Percentiles rank a stretch among this genome's conserved stretches.
phyloP scores from a whole-genome alignment of 2,113 vertebrate genomes.

The Podarcis cretensis region DNA sequence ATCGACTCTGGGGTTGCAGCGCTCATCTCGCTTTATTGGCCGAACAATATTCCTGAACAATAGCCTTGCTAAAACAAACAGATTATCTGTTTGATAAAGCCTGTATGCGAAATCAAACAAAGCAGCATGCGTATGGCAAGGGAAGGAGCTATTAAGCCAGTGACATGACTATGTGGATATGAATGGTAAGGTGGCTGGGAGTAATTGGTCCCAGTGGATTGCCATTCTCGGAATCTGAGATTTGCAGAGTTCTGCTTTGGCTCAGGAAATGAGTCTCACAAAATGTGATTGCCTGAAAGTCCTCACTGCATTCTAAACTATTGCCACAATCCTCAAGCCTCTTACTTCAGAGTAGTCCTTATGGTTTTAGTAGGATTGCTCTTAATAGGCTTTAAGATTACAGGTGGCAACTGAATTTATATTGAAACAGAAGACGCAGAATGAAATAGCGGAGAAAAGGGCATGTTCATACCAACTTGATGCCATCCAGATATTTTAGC shows the following conservation, averaged over 20 bases:
- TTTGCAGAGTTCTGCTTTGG: not conserved
- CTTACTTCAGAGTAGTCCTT: not conserved
- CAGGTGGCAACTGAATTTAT: not conserved
- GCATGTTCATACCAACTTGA: not conserved
- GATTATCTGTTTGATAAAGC: not conserved
- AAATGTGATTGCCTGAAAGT: constrained; percentile 10
- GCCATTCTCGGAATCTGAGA: not conserved
- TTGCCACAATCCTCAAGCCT: not conserved
- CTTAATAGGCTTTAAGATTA: not conserved
- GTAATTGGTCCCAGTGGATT: not conserved
- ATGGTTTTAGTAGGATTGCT: not conserved
- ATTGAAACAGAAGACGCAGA: constrained; percentile 6
- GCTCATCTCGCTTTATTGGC: too few species aligned
- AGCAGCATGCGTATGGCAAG: not conserved
- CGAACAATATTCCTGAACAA: not conserved
- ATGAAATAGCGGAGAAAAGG: constrained; percentile 1
- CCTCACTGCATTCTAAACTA: constrained; percentile 24
- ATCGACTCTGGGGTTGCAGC: too few species aligned
- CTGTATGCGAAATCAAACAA: not conserved
- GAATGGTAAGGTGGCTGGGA: not conserved
- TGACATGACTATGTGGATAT: not conserved
- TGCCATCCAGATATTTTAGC: too few species aligned
- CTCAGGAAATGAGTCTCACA: constrained; percentile 7
- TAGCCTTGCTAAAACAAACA: not conserved
- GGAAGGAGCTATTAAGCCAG: not conserved